These are phyloP conservation scores for Platysternon megacephalum DNA, from an alignment of 2,113 vertebrate genomes.

Conservation along the genomic window DNA sequence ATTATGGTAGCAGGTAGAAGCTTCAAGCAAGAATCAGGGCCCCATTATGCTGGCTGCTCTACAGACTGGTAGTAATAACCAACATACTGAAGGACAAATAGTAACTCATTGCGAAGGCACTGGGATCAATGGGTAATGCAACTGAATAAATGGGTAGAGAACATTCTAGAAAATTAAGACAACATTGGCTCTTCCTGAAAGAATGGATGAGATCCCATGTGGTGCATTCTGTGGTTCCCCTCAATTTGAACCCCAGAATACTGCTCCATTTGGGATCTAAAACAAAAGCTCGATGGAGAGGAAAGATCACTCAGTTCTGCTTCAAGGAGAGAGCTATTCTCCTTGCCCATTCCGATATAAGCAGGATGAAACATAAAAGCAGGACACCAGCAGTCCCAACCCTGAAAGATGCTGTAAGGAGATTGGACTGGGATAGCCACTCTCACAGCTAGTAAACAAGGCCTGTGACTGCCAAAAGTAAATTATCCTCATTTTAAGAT, in stretches of 20 bases:
- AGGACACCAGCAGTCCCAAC: neutral
- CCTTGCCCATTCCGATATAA: neutral
- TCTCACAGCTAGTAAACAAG: neutral
- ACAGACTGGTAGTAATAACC: neutral
- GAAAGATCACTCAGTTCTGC: neutral
- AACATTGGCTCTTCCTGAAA: neutral
- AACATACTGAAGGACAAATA: neutral
- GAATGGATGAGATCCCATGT: neutral
- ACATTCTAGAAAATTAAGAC: neutral
- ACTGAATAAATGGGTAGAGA: neutral
- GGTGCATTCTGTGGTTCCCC: neutral
- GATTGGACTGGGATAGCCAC: neutral
- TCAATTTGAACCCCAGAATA: neutral
- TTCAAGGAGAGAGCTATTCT: neutral
- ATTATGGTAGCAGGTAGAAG: neutral
- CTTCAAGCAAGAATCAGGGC: neutral
- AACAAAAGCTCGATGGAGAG: neutral
- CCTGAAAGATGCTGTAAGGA: neutral
- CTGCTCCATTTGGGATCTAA: neutral
- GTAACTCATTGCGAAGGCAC: neutral
- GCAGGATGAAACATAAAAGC: neutral
- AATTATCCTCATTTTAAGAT: neutral
- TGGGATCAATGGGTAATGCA: neutral
- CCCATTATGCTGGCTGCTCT: neutral
- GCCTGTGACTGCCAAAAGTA: neutral